Evolutionary conservation across 2,888 invertebrate genomes (phyloP).

Genomic region (Plagodis dolabraria): DNA sequence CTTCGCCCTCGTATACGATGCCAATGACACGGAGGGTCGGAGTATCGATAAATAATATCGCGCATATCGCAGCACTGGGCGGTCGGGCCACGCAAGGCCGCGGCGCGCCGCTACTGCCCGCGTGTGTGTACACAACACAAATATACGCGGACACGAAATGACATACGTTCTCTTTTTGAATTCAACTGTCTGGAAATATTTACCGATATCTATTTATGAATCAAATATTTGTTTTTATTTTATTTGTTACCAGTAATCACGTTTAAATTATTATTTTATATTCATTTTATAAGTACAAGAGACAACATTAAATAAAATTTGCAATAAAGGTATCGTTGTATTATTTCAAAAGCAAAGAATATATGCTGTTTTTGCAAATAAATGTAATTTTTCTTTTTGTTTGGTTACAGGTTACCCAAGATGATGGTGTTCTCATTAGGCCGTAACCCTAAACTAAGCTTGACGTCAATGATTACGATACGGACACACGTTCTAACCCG

Average conservation of each 20-base stretch:
- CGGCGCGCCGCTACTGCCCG: conserved; percentile 62
- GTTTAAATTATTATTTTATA: no score
- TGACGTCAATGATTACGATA: conserved; percentile 22
- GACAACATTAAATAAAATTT: not conserved
- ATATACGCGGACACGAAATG: conserved; percentile 45
- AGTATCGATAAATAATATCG: conserved; percentile 73
- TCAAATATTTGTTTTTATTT: conserved; percentile 38
- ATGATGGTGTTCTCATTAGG: conserved; percentile 64
- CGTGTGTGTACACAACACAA: conserved; percentile 50
- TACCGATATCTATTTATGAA: conserved; percentile 44
- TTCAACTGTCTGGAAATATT: conserved; percentile 36
- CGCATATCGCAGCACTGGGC: conserved; percentile 70
- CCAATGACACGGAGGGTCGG: conserved; percentile 75
- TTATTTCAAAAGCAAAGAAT: no score
- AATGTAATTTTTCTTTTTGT: conserved; percentile 38
- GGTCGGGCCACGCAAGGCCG: conserved; percentile 70
- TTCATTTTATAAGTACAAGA: not conserved
- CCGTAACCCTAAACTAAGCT: conserved; percentile 43
- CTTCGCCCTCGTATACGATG: conserved; percentile 74
- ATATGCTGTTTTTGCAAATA: no score
- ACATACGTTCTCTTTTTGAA: conserved; percentile 33
- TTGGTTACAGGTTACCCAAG: conserved; percentile 70
- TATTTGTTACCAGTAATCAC: no score
- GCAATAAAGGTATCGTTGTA: no score
- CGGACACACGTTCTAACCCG: conserved; percentile 24